Evolutionary conservation across 2,113 vertebrate species (phyloP).

Genomic region (Eulemur rufifrons): DNA sequence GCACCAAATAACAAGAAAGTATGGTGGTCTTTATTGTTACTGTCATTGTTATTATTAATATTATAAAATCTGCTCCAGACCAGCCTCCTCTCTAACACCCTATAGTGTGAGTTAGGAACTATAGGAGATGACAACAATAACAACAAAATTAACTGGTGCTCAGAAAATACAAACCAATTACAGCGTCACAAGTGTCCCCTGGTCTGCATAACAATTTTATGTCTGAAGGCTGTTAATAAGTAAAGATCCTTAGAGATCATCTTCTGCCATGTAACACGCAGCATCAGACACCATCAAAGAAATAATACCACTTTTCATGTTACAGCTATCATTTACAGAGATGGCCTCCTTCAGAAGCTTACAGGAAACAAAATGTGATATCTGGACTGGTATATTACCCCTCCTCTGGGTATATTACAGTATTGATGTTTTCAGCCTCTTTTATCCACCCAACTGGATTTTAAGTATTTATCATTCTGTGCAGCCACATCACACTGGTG

Average conservation of each 20-base stretch:
- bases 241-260: background rate
- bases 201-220: background rate
- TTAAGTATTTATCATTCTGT: background rate
- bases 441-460: background rate
- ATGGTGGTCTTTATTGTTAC: background rate
- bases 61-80: background rate
- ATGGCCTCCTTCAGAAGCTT: background rate
- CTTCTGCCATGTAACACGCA: background rate
- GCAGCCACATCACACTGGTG: background rate
- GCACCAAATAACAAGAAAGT: background rate
- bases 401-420: background rate
- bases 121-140: background rate
- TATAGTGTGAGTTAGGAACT: background rate
- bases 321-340: background rate
- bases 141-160: background rate
- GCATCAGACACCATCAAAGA: background rate
- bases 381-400: background rate
- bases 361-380: background rate
- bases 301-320: background rate
- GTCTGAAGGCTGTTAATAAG: background rate
- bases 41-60: no score
- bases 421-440: background rate
- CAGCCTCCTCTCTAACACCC: background rate
- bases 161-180: background rate
- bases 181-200: background rate